A percentile compares a stretch with the other conserved stretches of the same genome.
Conservation (phyloP, 2,888 invertebrate genomes). For the Rotaria socialis region DNA sequence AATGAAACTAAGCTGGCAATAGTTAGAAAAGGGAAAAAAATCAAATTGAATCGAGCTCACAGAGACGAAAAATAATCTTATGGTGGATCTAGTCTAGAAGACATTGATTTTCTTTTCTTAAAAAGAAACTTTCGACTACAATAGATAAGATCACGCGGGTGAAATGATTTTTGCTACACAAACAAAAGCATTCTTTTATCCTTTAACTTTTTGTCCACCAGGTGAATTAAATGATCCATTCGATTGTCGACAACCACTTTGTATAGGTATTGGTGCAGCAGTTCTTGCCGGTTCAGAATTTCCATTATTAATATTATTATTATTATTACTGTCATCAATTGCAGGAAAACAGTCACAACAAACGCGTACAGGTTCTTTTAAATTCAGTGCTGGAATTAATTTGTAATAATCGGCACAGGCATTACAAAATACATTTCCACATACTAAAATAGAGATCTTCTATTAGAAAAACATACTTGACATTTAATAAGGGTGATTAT, state of each 20-base stretch:
- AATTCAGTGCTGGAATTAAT: constrained; percentile 29
- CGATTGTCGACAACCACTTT: not conserved
- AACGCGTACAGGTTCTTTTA: constrained; percentile 38
- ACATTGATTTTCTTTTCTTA: not conserved
- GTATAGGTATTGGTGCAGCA: not conserved
- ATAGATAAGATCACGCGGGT: not conserved
- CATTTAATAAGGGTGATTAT: no score
- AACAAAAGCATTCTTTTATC: not conserved
- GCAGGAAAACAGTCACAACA: constrained; percentile 1
- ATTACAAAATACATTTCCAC: constrained; percentile 42
- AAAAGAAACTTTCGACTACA: not conserved
- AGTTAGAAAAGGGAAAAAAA: not conserved
- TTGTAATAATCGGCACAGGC: constrained; percentile 36
- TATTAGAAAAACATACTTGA: no score
- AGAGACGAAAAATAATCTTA: not conserved
- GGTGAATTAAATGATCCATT: constrained; percentile 13
- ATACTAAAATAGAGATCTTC: constrained; percentile 2
- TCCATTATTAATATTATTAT: constrained; percentile 7
- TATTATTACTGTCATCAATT: not conserved
- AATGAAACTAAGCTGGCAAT: not conserved
- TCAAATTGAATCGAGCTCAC: not conserved
- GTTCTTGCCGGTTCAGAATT: not conserved
- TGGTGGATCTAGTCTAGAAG: not conserved
- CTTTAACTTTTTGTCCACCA: constrained; percentile 23
- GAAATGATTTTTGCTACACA: not conserved